A percentile compares a stretch with the other conserved stretches of the same genome.
Evolutionary conservation across 2,888 invertebrate genomes (phyloP).

Genomic region (Hirtodrosophila confusa): DNA sequence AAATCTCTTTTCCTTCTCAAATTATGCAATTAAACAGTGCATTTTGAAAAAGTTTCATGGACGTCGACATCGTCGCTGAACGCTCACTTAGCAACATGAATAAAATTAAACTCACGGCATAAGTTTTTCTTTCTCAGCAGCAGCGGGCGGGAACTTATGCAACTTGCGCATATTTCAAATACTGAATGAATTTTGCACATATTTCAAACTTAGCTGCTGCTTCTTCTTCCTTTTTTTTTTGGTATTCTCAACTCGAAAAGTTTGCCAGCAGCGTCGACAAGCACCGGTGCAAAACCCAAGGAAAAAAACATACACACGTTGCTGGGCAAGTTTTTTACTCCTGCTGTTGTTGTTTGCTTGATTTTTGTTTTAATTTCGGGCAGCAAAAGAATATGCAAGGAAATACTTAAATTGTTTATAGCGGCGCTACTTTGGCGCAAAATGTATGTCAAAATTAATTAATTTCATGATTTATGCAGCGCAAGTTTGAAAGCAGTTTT

Average conservation of each 20-base stretch:
- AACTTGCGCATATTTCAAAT: constrained; percentile 78
- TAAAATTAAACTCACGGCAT: constrained; percentile 74
- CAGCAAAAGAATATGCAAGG: constrained; percentile 19
- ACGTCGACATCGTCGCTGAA: constrained; percentile 52
- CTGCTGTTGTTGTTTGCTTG: constrained; percentile 43
- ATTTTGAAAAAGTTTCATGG: constrained; percentile 53
- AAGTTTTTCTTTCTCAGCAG: constrained; percentile 70
- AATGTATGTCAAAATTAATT: constrained; percentile 84
- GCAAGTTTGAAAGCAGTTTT: constrained; percentile 32
- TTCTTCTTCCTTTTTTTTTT: constrained; percentile 16
- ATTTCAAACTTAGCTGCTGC: constrained; percentile 74
- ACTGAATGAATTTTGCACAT: constrained; percentile 80
- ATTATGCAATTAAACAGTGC: constrained; percentile 79
- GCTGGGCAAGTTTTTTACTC: constrained; percentile 44
- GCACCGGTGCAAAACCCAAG: constrained; percentile 16
- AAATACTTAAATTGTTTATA: constrained; percentile 71
- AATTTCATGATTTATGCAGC: constrained; percentile 84
- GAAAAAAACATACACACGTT: constrained; percentile 25
- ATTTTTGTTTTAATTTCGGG: constrained; percentile 74
- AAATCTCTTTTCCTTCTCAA: constrained; percentile 65
- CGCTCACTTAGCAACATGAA: constrained; percentile 79
- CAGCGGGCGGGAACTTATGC: constrained; percentile 46
- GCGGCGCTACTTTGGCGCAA: constrained; percentile 64
- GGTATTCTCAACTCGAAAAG: constrained; percentile 46
- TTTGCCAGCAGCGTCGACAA: constrained; percentile 37